These are phyloP conservation scores for Lophotis ruficrista DNA, from an alignment of 2,113 vertebrate species.

Conservation along the genomic window DNA sequence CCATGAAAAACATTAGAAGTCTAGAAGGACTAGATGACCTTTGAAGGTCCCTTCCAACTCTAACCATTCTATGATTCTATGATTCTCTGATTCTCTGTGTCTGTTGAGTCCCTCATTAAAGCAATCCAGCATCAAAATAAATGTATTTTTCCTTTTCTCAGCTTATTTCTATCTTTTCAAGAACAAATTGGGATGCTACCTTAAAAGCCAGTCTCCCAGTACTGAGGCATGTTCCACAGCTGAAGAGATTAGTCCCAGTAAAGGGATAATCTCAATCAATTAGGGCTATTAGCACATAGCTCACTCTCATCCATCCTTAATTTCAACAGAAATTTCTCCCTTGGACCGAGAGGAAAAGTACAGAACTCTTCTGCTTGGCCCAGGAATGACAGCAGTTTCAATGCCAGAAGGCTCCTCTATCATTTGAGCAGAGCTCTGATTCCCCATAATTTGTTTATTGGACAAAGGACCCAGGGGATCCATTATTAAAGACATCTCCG, in stretches of 20 bases:
- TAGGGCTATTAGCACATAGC: background rate
- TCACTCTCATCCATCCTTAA: background rate
- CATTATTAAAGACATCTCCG: background rate
- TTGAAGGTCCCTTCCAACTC: no score
- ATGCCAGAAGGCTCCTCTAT: background rate
- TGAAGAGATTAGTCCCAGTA: constrained; percentile 7
- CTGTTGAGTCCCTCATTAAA: background rate
- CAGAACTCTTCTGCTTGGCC: background rate
- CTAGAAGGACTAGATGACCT: no score
- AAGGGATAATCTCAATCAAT: constrained; percentile 4
- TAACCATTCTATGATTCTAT: no score
- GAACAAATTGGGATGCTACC: background rate
- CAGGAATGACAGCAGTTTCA: background rate
- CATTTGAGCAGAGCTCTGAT: background rate
- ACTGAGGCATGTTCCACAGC: background rate
- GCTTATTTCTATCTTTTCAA: background rate
- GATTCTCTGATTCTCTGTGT: no score
- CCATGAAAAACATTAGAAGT: background rate
- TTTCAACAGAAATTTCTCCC: background rate
- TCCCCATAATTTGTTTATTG: background rate
- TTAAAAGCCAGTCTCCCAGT: background rate
- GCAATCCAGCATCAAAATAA: background rate
- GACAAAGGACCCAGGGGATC: background rate
- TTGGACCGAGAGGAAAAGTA: background rate
- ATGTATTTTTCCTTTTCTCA: background rate